phyloP scores from a whole-genome alignment of 2,888 invertebrate genomes.

The Metacarcinus magister region DNA sequence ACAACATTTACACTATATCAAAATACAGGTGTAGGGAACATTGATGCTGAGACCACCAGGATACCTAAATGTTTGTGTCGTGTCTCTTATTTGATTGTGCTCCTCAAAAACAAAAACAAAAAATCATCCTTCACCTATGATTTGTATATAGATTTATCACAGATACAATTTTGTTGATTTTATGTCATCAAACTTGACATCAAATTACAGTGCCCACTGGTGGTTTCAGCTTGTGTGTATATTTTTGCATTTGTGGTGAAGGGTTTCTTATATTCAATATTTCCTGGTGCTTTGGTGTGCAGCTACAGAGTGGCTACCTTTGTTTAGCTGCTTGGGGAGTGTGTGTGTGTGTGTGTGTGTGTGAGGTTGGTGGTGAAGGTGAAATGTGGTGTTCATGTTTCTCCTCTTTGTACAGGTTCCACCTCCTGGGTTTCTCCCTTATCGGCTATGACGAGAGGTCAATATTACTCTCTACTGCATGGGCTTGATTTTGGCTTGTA shows the following conservation, averaged over 20 bases:
- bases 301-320: background rate
- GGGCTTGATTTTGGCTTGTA: slow-evolving; percentile 77
- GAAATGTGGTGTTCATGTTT: slow-evolving; percentile 61
- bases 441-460: slow-evolving; percentile 82
- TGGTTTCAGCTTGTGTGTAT: slow-evolving; percentile 34
- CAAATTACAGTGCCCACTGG: background rate
- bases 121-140: no score
- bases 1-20: background rate
- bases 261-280: background rate
- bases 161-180: background rate
- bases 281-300: background rate
- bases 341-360: background rate
- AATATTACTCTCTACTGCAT: slow-evolving; percentile 80
- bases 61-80: background rate
- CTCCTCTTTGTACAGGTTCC: slow-evolving; percentile 81
- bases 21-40: slow-evolving; percentile 42
- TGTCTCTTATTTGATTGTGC: background rate
- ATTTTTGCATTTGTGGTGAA: background rate
- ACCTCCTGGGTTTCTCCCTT: slow-evolving; percentile 82
- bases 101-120: background rate
- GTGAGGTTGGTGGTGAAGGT: slow-evolving; percentile 26
- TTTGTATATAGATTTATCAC: no score
- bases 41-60: background rate
- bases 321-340: background rate
- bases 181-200: background rate